Base-by-base conservation (phyloP, 2,113 vertebrate genomes). In the Mormyrus lacerda region DNA sequence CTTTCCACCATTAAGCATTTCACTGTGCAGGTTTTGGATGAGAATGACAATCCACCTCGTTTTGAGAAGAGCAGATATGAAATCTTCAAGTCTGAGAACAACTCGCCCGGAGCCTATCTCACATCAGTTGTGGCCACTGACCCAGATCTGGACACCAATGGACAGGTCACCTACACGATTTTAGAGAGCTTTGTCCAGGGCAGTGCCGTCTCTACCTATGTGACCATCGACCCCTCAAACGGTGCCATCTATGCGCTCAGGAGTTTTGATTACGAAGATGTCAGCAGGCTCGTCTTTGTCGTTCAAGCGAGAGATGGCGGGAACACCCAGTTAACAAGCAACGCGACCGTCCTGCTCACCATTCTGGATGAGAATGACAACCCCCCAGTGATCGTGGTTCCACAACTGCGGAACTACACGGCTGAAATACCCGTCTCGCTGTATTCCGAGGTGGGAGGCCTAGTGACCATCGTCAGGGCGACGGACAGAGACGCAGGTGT, bases 331-430 rank as follows among this genome's bases (percentile, higher is more conserved):
- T 95, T 99, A 0, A 93, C 91, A 0, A 96, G 96, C 90, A 99
- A 99, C 55, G 92, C 98, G 89, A 99, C 97, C 0, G 96, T 99
- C 3, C 95, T 97, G 0, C 95, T 99, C 3, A 99, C 97, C 4
- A 93, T 99, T 89, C 94, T 99, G 2, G 98, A 99, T 3, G 98
- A 99, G 91, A 99, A 99, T 0, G 98, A 99, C 93, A 99, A 99
- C 0, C 91, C 96, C 0, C 98, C 98, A 0, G 91, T 97, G 73
- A 97, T 99, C 0, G 95, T 97, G 90, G 95, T 95, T 2, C 98
- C 98, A 0, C 91, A 89, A 0, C 94, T 99, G 2, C 96, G 93
- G 90, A 99, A 99, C 89, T 97, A 96, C 91, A 98, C 97, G 0
- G 98, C 98, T 0, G 97, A 98, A 53, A 94, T 99, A 61, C 94